Evolutionary conservation across 2,113 vertebrate genomes (phyloP), one percentile per base, ranked within the genome.

Genomic region (Microtus oregoni): DNA sequence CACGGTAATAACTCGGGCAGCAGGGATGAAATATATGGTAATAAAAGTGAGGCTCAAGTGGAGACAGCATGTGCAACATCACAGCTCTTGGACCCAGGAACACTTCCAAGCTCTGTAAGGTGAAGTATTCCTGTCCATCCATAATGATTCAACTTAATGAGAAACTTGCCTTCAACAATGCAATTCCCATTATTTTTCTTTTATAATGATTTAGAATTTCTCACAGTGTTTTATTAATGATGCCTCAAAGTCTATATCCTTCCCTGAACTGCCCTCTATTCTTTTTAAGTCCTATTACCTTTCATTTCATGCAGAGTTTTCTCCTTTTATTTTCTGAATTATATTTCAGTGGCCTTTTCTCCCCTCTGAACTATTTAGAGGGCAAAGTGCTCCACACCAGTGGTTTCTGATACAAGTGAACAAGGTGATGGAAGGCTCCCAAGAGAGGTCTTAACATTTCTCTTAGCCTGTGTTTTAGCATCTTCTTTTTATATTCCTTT

Each of bases 1-100:
- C 77, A 86, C 20, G 44, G 15, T 87, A 96, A 97, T 90, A 94
- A 96, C 58, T 89, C 91, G 90, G 94, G 88, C 96, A 89, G 10
- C 24, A 92, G 85, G 50, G 30, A 88, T 97, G 91, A 97, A 94
- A 30, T 95, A 79, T 91, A 44, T 10, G 90, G 52, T 79, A 28
- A 97, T 94, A 26, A 89, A 96, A 67, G 79, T 44, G 93, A 87
- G 5, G 0, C 0, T 76, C 95, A 92, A 96, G 44, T 3, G 15
- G 86, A 81, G 79, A 26, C 32, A 4, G 73, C 52, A 24, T 35
- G 2, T 14, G 3, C 1, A 52, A 0, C 0, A 4, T 32, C 22
- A 75, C 13, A 91, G 68, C 65, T 5, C 38, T 13, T 9, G 12
- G 72, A 44, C 30, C 17, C 70, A 52, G 32, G 32, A 41, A n/a